Evolutionary conservation across 2,888 invertebrate genomes (phyloP), one percentile per base, ranked within the genome.

Genomic region (Pelosia muscerda): DNA sequence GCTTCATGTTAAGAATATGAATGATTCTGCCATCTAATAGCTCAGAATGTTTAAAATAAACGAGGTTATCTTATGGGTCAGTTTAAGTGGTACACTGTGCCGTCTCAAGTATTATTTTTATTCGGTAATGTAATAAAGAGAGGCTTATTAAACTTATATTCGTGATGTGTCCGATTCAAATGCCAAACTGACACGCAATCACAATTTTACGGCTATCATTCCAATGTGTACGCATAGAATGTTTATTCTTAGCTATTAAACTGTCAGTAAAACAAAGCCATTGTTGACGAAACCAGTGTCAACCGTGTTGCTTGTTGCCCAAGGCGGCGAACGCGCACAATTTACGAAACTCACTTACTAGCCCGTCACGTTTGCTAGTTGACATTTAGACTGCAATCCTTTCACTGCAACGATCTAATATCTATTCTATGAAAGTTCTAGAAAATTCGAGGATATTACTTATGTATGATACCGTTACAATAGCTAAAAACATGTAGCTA

Each of bases 341-440:
- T 91, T 94, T 93, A 88, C 93, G 92, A 93, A 92, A 94, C 77
- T 81, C 66, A 81, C 82, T 81, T 78, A 82, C 81, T 81, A 73
- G 80, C 77, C 77, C 83, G 87, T 90, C 91, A 91, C 92, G 91
- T 90, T 88, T 82, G 82, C 75, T 79, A 76, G 78, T 81, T 90
- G 92, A 92, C 90, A 91, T 91, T 92, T 82, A 86, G 86, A 86
- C 86, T 83, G 85, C 82, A 86, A 84, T 90, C 91, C 92, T 92
- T 93, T 92, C 92, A 93, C 91, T 89, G 84, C 59, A 74, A 71
- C 75, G 60, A 75, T 71, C 69, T 71, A 76, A 78, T 74, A 75
- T 79, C 69, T 75, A 69, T 79, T 81, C 63, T 72, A 72, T 74
- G 81, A 81, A 77, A 74, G 72, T 59, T 68, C 31, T 22, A 49